phyloP scores from a whole-genome alignment of 2,113 vertebrate species.

The Lepus europaeus region DNA sequence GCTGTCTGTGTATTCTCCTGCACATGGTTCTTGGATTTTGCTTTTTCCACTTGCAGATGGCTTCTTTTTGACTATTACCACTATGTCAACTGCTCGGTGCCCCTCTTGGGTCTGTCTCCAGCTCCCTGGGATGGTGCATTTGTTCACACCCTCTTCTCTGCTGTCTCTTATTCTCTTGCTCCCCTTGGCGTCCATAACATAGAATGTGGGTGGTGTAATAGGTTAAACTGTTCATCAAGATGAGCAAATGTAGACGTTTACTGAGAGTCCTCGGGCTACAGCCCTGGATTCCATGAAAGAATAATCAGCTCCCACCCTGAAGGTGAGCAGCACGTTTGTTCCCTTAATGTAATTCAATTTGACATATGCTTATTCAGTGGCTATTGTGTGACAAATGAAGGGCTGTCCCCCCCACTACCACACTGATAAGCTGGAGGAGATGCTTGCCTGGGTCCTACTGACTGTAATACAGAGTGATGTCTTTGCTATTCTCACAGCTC shows the following conservation, averaged over 20 bases:
- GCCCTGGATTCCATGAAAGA: background rate
- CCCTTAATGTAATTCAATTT: background rate
- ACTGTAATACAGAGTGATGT: background rate
- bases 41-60: background rate
- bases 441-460: background rate
- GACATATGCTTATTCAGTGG: background rate
- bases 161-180: background rate
- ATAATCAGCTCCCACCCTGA: background rate
- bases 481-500: background rate
- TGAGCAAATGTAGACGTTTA: constrained; percentile 5
- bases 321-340: background rate
- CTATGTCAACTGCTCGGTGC: rapidly evolving
- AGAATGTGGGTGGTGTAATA: background rate
- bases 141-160: rapidly evolving
- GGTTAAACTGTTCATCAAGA: background rate
- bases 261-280: background rate
- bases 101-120: background rate
- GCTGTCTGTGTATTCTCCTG: too few species aligned
- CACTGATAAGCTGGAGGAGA: background rate
- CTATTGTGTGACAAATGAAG: background rate
- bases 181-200: background rate
- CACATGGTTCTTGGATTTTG: background rate
- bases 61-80: background rate
- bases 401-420: background rate
- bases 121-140: too few species aligned